A percentile compares a stretch with the other conserved stretches of the same genome.
Evolutionary conservation across 2,888 invertebrate species (phyloP).

Genomic region (Norana najaformis): DNA sequence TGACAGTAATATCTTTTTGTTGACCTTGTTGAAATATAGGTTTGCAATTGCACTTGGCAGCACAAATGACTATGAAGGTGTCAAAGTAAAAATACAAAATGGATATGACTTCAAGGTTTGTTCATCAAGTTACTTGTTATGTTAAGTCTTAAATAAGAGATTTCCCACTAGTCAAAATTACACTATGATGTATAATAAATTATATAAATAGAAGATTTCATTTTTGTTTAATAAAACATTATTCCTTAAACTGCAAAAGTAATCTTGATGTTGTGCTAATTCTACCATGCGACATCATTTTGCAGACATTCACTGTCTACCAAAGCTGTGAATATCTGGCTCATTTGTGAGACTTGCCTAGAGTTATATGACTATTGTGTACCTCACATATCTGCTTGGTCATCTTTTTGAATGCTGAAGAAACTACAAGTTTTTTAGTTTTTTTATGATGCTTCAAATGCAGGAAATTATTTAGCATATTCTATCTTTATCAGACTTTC

Average conservation of each 20-base stretch:
- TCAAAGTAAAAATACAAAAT: conserved; percentile 71
- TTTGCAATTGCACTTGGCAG: conserved; percentile 73
- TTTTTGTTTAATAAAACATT: no score
- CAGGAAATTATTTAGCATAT: neutral
- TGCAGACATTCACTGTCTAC: no score
- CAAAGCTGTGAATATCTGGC: no score
- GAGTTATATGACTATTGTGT: neutral
- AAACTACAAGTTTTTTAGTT: neutral
- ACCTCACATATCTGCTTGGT: neutral
- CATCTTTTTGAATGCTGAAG: neutral
- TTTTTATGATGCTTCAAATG: no score
- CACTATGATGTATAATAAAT: no score
- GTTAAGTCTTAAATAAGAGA: no score
- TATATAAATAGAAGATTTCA: no score
- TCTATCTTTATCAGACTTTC: neutral
- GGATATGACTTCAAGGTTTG: conserved; percentile 70
- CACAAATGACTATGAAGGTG: conserved; percentile 68
- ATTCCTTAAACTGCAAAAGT: no score
- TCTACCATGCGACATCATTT: no score
- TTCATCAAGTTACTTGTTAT: neutral
- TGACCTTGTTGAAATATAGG: conserved; percentile 48
- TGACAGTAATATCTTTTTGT: neutral
- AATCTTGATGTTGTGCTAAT: no score
- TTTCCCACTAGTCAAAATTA: no score
- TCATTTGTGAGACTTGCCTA: neutral